phyloP scores from a whole-genome alignment of 1,140 invertebrate species.

The Drosophila mojavensis region DNA sequence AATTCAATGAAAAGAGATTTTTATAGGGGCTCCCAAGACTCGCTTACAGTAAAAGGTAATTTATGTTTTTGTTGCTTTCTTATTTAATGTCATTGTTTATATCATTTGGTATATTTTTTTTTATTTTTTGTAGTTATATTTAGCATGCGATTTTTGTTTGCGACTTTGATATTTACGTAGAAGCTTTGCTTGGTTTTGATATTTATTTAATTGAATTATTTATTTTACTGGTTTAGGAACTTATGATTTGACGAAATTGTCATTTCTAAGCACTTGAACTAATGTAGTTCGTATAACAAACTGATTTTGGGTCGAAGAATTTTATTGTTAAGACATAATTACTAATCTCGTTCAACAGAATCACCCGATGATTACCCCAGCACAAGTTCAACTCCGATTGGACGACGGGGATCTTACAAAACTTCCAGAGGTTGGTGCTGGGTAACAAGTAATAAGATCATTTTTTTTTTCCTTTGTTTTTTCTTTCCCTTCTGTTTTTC shows the following conservation, averaged over 20 bases:
- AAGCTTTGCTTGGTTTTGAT: conserved; percentile 13
- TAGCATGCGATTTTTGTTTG: conserved; percentile 61
- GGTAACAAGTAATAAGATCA: conserved; percentile 57
- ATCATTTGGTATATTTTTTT: conserved; percentile 50
- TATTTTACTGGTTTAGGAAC: conserved; percentile 14
- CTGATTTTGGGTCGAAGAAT: conserved; percentile 12
- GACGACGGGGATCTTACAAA: conserved; percentile 93
- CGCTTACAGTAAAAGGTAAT: conserved; percentile 88
- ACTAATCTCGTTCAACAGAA: conserved; percentile 86
- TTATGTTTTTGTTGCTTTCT: conserved; percentile 59
- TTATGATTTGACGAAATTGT: conserved; percentile 23
- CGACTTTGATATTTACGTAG: too few relatives aligned
- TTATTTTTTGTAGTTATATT: conserved; percentile 35
- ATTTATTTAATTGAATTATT: conserved; percentile 1
- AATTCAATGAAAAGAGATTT: conserved; percentile 92
- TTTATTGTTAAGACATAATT: conserved; percentile 58
- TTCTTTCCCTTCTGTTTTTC: conserved; percentile 22
- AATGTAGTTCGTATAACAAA: conserved; percentile 17
- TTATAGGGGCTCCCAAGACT: conserved; percentile 94
- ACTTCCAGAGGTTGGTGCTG: conserved; percentile 90
- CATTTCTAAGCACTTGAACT: conserved; percentile 17
- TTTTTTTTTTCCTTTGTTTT: conserved; percentile 7
- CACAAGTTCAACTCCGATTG: conserved; percentile 86
- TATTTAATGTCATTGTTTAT: conserved; percentile 41
- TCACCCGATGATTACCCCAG: conserved; percentile 89